Evolutionary conservation across 2,113 vertebrate species (phyloP).

Genomic region (Rhagologus leucostigma): DNA sequence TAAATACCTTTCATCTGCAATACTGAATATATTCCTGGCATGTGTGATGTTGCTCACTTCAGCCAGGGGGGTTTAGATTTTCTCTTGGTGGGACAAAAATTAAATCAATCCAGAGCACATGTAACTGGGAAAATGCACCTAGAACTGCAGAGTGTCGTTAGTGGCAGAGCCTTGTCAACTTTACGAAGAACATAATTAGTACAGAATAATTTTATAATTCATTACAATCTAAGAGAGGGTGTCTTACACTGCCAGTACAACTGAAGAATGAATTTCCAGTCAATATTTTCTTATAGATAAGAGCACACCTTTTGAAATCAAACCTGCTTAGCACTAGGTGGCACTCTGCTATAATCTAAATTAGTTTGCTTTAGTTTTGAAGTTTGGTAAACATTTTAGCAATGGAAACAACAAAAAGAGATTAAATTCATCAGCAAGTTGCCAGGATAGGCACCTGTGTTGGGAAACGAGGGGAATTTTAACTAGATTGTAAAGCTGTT

Average conservation of each 20-base stretch:
- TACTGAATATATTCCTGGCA: background rate
- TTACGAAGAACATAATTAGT: background rate
- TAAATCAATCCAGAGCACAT: fast-evolving
- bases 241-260: background rate
- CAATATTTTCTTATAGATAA: background rate
- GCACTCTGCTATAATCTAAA: conserved; percentile 63
- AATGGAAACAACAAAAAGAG: background rate
- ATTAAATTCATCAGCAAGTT: background rate
- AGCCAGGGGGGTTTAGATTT: background rate
- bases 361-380: background rate
- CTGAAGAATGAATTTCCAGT: background rate
- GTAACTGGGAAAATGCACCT: background rate
- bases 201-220: background rate
- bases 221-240: background rate
- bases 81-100: background rate
- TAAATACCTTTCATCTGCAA: background rate
- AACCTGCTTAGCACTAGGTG: conserved; percentile 58
- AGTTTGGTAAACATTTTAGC: background rate
- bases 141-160: fast-evolving
- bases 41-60: background rate
- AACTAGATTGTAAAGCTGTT: background rate
- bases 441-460: background rate
- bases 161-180: background rate
- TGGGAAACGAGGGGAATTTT: background rate
- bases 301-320: background rate